Evolutionary conservation across 1,140 invertebrate genomes (phyloP).

Genomic region (Charaxes varanes): DNA sequence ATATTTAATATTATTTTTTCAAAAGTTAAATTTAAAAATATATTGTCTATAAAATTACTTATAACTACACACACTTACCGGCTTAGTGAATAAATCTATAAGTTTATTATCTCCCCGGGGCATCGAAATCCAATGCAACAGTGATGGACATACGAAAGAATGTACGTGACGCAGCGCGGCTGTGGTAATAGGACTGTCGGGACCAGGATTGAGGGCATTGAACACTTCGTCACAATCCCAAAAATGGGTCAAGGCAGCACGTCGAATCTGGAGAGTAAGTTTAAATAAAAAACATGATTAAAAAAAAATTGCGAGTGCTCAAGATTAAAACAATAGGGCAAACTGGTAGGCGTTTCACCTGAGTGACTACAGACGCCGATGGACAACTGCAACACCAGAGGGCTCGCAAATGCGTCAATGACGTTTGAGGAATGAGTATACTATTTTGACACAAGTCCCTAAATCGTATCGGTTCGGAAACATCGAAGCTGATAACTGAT

Average conservation of each 20-base stretch:
- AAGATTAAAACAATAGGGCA: too few relatives aligned
- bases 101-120: slow-evolving; percentile 61
- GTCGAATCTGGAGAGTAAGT: slow-evolving; percentile 38
- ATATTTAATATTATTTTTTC: too few relatives aligned
- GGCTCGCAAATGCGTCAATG: too few relatives aligned
- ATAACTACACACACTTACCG: slow-evolving; percentile 38
- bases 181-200: slow-evolving; percentile 31
- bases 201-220: slow-evolving; percentile 35
- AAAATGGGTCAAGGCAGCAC: slow-evolving; percentile 52
- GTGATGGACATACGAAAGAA: slow-evolving; percentile 57
- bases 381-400: too few relatives aligned
- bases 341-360: too few relatives aligned
- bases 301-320: background rate
- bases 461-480: too few relatives aligned
- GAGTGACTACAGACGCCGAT: too few relatives aligned
- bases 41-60: too few relatives aligned
- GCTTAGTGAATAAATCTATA: slow-evolving; percentile 58
- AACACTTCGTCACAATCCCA: slow-evolving; percentile 65
- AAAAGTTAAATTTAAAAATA: too few relatives aligned
- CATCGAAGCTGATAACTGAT: too few relatives aligned
- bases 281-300: background rate
- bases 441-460: too few relatives aligned
- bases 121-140: slow-evolving; percentile 64
- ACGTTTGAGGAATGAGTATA: too few relatives aligned
- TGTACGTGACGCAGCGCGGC: slow-evolving; percentile 29